Base-by-base conservation (phyloP, 2,113 vertebrate species). In the Oxygymnocypris stewartii region DNA sequence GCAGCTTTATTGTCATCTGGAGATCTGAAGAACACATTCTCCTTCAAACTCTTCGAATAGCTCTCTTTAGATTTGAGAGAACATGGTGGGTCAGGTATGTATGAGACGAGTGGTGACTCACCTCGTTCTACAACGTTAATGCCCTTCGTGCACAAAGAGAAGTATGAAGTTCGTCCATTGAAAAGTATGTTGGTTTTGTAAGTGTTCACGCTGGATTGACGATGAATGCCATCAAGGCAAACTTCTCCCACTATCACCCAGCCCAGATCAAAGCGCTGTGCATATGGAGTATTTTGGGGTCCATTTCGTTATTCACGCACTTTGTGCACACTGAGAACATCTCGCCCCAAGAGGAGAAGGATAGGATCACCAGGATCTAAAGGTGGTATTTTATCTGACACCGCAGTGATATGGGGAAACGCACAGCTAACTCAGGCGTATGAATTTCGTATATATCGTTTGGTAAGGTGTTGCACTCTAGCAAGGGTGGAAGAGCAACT, bases 261-360 rank as follows among this genome's bases (percentile, higher is more conserved):
- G 0, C 57, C 86, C 8, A 84, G 6, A 11, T 69, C 73, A 0
- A 83, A 42, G 4, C 28, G 0, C 37, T 88, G 83, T 9, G 76
- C 75, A 35, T 9, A 80, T 2, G 76, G 76, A 10, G 49, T 18
- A 3, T 61, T 31, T 0, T 47, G 47, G 1, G 73, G 85, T 1
- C 84, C 79, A 31, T 86, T 86, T 3, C 1, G 4, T n/a, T 82
- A 79, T 12, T 86, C 84, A 20, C 71, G 4, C 1, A 86, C 84
- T 23, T 88, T 88, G 61, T 88, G 87, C 5, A 86, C 42, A 6
- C 20, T 5, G 1, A 83, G 6, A 11, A 88, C 67, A 10, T 83
- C 79, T 67, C 61, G 6, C 1, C 87, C 74, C 0, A 86, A 20
- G 2, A 57, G 51, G 3, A 79, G 47, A 18, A 79, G 77, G 0